Percentiles rank a stretch among this genome's conserved stretches.
phyloP scores from a whole-genome alignment of 2,797 vertebrate genomes.

The Caiman crocodilus region DNA sequence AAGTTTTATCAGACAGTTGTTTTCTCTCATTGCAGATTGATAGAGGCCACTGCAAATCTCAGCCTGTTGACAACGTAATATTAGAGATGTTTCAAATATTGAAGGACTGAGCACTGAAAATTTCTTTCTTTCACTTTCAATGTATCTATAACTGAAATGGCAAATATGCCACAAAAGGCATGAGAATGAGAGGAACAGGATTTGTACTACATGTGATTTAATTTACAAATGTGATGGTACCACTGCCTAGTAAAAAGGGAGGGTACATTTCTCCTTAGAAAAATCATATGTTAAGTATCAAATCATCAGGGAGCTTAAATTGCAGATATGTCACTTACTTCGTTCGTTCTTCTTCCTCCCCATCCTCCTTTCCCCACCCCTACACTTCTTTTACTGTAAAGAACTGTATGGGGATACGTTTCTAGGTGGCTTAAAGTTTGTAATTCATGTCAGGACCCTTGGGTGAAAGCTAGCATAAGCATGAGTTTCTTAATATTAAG shows the following conservation, averaged over 20 bases:
- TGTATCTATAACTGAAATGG: background rate
- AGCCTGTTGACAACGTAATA: background rate
- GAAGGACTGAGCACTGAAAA: background rate
- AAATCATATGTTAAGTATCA: background rate
- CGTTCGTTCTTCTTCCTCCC: too few species aligned
- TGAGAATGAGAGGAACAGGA: too few species aligned
- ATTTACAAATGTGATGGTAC: too few species aligned
- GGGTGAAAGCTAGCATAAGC: accelerated
- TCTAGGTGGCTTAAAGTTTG: background rate
- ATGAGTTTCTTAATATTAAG: background rate
- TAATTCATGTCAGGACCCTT: background rate
- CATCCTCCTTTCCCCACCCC: too few species aligned
- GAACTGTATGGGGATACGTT: background rate
- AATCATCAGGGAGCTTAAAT: background rate
- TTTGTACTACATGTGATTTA: too few species aligned
- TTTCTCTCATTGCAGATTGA: background rate
- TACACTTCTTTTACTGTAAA: background rate
- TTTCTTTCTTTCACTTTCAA: background rate
- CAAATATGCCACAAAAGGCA: background rate
- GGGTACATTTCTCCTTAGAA: background rate
- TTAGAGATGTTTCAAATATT: background rate
- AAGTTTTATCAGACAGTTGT: background rate
- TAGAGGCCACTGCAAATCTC: background rate
- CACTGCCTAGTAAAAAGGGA: background rate
- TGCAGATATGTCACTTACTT: background rate